Evolutionary conservation across 2,797 vertebrate species (phyloP).

Genomic region (Chaenodraco wilsoni): DNA sequence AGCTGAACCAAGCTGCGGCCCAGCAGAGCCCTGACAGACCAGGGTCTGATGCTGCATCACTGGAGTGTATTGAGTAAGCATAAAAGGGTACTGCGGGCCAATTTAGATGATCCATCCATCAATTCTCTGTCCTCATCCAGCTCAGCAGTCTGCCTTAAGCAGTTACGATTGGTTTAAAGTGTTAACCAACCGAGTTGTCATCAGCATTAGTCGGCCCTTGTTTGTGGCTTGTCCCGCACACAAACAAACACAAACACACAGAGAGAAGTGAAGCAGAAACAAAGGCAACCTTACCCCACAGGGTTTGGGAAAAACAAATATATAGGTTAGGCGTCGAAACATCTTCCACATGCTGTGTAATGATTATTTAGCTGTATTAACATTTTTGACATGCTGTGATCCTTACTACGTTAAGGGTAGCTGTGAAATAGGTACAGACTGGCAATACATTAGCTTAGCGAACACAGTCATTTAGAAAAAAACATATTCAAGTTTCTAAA

Average conservation of each 20-base stretch:
- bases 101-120: not conserved
- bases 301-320: slow-evolving; percentile 29
- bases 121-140: not conserved
- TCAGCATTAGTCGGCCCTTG: too few species aligned
- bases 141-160: not conserved
- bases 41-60: not conserved
- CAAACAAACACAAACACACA: too few species aligned
- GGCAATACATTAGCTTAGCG: not conserved
- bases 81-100: not conserved
- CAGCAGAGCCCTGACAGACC: too few species aligned
- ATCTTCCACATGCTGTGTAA: slow-evolving; percentile 30
- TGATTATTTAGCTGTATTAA: slow-evolving; percentile 16
- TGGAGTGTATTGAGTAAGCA: slow-evolving; percentile 20
- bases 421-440: not conserved
- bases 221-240: too few species aligned
- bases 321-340: not conserved
- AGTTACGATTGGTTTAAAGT: too few species aligned
- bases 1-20: too few species aligned
- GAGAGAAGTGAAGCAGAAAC: too few species aligned
- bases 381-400: too few species aligned
- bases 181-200: too few species aligned
- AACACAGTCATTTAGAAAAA: slow-evolving; percentile 5
- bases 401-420: not conserved
- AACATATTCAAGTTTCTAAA: not conserved
- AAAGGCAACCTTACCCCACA: not conserved